Base-by-base conservation (phyloP, 2,797 vertebrate genomes). In the Hypotaenidia okinawae region DNA sequence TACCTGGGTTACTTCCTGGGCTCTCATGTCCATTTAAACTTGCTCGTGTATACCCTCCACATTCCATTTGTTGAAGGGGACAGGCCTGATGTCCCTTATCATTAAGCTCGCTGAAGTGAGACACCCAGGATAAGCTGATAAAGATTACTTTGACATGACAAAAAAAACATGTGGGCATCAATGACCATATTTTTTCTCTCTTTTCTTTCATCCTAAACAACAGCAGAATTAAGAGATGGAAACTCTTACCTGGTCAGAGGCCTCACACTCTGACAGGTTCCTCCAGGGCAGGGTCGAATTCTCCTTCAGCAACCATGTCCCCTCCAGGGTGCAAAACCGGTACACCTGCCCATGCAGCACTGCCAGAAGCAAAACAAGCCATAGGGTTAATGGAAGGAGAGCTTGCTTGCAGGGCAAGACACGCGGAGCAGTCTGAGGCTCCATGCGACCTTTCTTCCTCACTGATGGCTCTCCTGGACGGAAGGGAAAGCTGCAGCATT, bases 281-380 rank as follows among this genome's bases (percentile, higher is more conserved):
- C 98, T 98, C 98, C 98, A 98, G 45, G 98, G 97, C 33, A 95
- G n/a, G n/a, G 97, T 98, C 0, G 98, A 98, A 83, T 98, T 98
- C 86, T 98, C 97, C 85, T 97, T 96, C 59, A 96, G 93, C 55
- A 98, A 94, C 98, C 98, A 98, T 0, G 96, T 98, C 28, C 98
- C 98, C 6, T 98, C 98, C 0, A 24, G 55, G 3, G 98, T 98
- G 91, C 98, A 98, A 96, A 98, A 98, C 13, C 98, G 97, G 39
- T 98, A 98, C 69, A 98, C 98, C 0, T 96, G 97, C 52, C 98
- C 98, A 5, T 98, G 97, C 8, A 93, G 89, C 91, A 98, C 98
- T 98, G 95, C 57, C 76, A 72, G 84, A 69, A 86, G 61, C 3
- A 30, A 91, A 70, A 78, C 3, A 9, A 64, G 57, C 58, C 84